Conservation (phyloP, 2,797 vertebrate species). For the Nasua narica region DNA sequence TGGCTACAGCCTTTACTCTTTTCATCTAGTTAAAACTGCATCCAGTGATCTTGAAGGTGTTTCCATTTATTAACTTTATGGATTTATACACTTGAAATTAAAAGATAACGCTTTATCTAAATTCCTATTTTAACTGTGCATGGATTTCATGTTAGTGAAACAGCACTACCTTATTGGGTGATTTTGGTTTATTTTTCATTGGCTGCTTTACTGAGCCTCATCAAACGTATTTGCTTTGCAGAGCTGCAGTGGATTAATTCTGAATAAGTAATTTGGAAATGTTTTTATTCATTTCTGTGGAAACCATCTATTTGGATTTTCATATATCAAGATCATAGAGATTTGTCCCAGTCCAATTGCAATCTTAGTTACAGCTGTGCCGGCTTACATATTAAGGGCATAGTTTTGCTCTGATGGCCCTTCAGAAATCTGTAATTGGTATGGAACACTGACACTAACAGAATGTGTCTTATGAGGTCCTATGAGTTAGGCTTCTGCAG, state of each 20-base stretch:
- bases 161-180: slow-evolving; percentile 79
- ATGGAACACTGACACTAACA: slow-evolving; percentile 86
- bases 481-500: slow-evolving; percentile 82
- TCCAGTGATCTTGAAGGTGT: slow-evolving; percentile 25
- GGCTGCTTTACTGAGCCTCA: slow-evolving; percentile 86
- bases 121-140: slow-evolving; percentile 74
- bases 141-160: slow-evolving; percentile 73
- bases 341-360: slow-evolving; percentile 89
- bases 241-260: slow-evolving; percentile 85
- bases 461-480: slow-evolving; percentile 86
- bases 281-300: slow-evolving; percentile 89
- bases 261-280: slow-evolving; percentile 89
- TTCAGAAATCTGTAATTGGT: slow-evolving; percentile 88
- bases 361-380: slow-evolving; percentile 87
- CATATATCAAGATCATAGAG: slow-evolving; percentile 89
- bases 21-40: not conserved
- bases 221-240: slow-evolving; percentile 87
- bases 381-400: slow-evolving; percentile 86
- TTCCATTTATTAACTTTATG: slow-evolving; percentile 53
- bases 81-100: slow-evolving; percentile 69
- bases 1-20: not conserved
- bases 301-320: slow-evolving; percentile 89
- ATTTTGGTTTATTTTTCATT: slow-evolving; percentile 86
- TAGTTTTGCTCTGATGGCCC: slow-evolving; percentile 85
- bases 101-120: slow-evolving; percentile 79